phyloP scores from a whole-genome alignment of 2,113 vertebrate genomes.

The Naja naja region DNA sequence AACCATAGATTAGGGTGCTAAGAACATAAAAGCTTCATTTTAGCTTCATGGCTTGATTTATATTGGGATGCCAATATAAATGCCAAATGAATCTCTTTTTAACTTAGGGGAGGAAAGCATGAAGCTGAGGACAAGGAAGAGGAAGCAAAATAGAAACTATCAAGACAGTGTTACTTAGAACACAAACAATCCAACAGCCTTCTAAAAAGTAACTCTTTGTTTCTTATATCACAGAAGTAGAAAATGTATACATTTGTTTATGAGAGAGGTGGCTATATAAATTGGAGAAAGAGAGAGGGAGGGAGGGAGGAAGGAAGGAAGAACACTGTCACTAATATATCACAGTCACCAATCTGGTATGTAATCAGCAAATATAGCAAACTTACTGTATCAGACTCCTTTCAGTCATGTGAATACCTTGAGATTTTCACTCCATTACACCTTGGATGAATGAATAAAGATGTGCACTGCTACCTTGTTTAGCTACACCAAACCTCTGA shows the following conservation, averaged over 20 bases:
- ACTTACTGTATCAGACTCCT: not conserved
- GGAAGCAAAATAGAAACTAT: not conserved
- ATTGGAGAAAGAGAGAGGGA: not conserved
- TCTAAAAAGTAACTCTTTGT: not conserved
- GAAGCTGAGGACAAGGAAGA: not conserved
- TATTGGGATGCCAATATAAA: too few relatives aligned
- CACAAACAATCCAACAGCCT: not conserved
- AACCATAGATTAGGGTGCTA: not conserved
- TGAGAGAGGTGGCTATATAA: not conserved
- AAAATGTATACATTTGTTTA: not conserved
- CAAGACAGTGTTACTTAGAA: not conserved
- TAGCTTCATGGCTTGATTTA: not conserved
- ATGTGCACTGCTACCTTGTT: conserved; percentile 1
- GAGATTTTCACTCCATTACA: not conserved
- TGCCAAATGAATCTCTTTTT: not conserved
- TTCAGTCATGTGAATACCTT: not conserved
- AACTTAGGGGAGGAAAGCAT: not conserved
- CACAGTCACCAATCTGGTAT: not conserved
- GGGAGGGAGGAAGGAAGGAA: too few relatives aligned
- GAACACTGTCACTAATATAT: not conserved
- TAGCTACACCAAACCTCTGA: not conserved
- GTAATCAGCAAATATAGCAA: not conserved
- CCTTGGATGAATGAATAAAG: conserved; percentile 17
- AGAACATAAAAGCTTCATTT: not conserved
- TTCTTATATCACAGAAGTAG: not conserved